A percentile compares a stretch with the other conserved stretches of the same genome.
These are phyloP conservation scores for Bufo bufo DNA, from an alignment of 2,113 vertebrate genomes.

Conservation along the genomic window DNA sequence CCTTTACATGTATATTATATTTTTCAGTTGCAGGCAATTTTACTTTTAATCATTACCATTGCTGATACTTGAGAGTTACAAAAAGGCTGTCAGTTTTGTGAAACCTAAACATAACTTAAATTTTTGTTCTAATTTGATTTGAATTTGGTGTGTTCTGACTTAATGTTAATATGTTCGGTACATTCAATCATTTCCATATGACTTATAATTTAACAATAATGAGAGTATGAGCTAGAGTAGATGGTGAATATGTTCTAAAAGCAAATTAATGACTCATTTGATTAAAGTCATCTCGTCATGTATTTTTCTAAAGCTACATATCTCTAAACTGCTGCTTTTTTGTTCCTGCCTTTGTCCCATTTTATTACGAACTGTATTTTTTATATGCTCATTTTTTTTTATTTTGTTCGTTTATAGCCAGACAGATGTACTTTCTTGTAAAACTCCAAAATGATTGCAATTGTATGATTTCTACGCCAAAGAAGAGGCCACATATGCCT, in stretches of 20 bases:
- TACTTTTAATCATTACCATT: not conserved
- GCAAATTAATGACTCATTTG: constrained; percentile 8
- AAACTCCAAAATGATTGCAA: constrained; percentile 36
- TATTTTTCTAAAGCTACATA: not conserved
- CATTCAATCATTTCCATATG: constrained; percentile 11
- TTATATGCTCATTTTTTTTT: not conserved
- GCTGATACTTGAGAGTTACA: not conserved
- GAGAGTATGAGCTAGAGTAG: not conserved
- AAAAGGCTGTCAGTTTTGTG: not conserved
- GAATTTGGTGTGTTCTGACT: not conserved
- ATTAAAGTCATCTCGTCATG: not conserved
- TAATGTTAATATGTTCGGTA: not conserved
- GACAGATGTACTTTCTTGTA: constrained; percentile 48
- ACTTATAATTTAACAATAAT: constrained; percentile 19
- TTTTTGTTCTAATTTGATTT: not conserved
- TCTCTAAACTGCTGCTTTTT: constrained; percentile 1
- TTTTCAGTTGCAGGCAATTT: not conserved
- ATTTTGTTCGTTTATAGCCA: constrained; percentile 26
- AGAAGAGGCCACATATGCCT: constrained; percentile 28
- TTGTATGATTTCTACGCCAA: constrained; percentile 8
- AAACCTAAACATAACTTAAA: not conserved
- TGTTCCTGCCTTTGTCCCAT: not conserved
- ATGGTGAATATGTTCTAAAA: constrained; percentile 7
- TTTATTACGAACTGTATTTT: constrained; percentile 11
- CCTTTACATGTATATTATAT: not conserved